Conservation (phyloP, 2,797 vertebrate genomes). For the Falco berigora region DNA sequence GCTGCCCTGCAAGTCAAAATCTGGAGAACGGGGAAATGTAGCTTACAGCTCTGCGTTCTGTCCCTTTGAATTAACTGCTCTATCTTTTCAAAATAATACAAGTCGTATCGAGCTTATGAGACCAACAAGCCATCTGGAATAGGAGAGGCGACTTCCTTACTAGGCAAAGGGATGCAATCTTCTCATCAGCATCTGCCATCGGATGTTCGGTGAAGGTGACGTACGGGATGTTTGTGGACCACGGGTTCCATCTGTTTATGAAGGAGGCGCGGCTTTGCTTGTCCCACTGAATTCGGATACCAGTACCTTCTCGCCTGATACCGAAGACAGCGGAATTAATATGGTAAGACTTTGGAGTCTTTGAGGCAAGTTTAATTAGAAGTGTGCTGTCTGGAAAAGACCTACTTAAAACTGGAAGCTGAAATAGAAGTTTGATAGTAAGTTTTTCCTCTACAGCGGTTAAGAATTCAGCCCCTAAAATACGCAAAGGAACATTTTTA, state of each 20-base stretch:
- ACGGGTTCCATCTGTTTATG: slow-evolving; percentile 93
- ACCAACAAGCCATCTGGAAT: accelerated
- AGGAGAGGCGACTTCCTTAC: slow-evolving; percentile 53
- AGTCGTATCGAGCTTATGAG: accelerated
- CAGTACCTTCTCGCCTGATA: slow-evolving; percentile 85
- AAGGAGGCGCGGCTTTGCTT: slow-evolving; percentile 87
- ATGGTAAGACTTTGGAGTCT: accelerated
- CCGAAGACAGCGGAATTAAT: background rate
- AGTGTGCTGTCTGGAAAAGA: background rate
- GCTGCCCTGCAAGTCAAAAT: background rate
- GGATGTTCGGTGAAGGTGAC: slow-evolving; percentile 90
- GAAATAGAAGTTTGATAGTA: background rate
- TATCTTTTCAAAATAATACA: background rate
- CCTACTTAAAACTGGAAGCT: background rate
- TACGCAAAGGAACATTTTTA: accelerated
- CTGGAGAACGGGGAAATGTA: accelerated
- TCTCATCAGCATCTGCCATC: slow-evolving; percentile 89
- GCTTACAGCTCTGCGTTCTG: background rate
- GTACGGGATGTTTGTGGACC: slow-evolving; percentile 92
- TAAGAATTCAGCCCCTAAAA: background rate
- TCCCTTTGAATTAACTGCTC: background rate
- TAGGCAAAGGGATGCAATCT: slow-evolving; percentile 88
- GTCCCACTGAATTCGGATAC: slow-evolving; percentile 93
- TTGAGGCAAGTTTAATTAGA: background rate
- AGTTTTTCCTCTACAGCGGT: background rate